Base-by-base conservation (phyloP, 1,140 invertebrate species). In the Eriocheir sinensis region DNA sequence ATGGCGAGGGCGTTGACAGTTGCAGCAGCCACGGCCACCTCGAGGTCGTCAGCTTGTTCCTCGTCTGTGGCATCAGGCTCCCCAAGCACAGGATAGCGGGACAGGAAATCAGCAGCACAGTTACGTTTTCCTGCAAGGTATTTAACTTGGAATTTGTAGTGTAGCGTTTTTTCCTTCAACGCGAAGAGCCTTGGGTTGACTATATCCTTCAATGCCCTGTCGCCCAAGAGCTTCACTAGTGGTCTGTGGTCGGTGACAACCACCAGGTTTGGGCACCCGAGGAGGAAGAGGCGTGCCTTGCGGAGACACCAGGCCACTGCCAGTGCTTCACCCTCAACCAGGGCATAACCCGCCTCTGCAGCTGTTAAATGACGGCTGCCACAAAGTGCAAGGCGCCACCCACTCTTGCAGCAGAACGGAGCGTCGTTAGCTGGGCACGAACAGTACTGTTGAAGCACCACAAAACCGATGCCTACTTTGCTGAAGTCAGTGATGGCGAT, bases 371-470 rank as follows among this genome's bases (percentile, higher is more conserved):
- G 89, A 0, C 93, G 32, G 38, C 93, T 89, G 86, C 93, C 83
- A 27, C 85, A 89, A 2, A 93, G 36, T 27, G 32, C 89, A 0
- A 93, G 41, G 17, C 30, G 38, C 93, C 93, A 93, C 15, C 89
- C 85, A 17, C 36, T 85, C 34, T 32, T 89, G 36, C 93, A 89
- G 36, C 85, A 93, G 30, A 89, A 60, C 27, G 44, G 91, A 81
- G 72, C 79, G 30, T 30, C 34, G 17, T 6, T 21, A 8, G 41
- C 6, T 21, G 44, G 34, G 27, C 34, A 86, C 17, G 21, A 80
- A 34, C 93, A 93, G 34, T 93, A 79, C 38, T 93, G 86, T n/a
- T 94, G 41, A 27, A 48, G 1, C 9, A 94, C 88, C 12, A 91
- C 40, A n/a, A 94, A 94, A n/a, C 44, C 85, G 0, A 94, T 86